Conservation (phyloP, 2,797 vertebrate genomes). For the Typhlichthys subterraneus region DNA sequence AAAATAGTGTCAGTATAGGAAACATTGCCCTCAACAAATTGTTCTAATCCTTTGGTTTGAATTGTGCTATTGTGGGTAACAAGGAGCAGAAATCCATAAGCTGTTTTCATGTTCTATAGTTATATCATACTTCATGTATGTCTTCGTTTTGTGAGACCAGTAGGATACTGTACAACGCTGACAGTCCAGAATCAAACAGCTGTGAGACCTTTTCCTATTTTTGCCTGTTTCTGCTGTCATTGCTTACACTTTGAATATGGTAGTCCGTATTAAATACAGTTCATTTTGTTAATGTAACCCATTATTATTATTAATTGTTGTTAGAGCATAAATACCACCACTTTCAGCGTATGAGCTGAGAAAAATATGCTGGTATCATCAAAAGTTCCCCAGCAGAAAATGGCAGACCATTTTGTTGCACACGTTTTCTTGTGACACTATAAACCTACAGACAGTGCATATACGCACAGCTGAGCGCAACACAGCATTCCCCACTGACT, state of each 20-base stretch:
- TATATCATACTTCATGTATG: background rate
- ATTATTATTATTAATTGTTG: slow-evolving; percentile 29
- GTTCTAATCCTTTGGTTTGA: slow-evolving; percentile 46
- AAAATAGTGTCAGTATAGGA: slow-evolving; percentile 64
- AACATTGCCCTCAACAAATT: slow-evolving; percentile 58
- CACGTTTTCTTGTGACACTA: slow-evolving; percentile 38
- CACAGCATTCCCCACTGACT: slow-evolving; percentile 61
- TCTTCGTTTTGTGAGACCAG: background rate
- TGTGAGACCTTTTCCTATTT: background rate
- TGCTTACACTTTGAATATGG: slow-evolving; percentile 21
- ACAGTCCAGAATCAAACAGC: background rate
- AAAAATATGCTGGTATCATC: slow-evolving; percentile 22
- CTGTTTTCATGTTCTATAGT: no score
- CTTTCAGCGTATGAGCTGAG: slow-evolving; percentile 25
- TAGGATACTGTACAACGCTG: slow-evolving; percentile 4
- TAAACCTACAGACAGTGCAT: slow-evolving; percentile 39
- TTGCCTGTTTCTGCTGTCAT: slow-evolving; percentile 22
- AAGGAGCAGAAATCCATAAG: slow-evolving; percentile 3
- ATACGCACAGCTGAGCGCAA: slow-evolving; percentile 50
- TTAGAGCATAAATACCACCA: slow-evolving; percentile 23
- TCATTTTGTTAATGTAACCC: slow-evolving; percentile 26
- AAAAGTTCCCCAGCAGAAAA: no score
- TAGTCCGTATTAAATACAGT: background rate
- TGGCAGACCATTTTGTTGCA: no score
- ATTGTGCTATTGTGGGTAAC: slow-evolving; percentile 34